Percentiles rank a stretch among this genome's conserved stretches.
Evolutionary conservation across 2,797 vertebrate species (phyloP).

Genomic region (Sparus aurata): DNA sequence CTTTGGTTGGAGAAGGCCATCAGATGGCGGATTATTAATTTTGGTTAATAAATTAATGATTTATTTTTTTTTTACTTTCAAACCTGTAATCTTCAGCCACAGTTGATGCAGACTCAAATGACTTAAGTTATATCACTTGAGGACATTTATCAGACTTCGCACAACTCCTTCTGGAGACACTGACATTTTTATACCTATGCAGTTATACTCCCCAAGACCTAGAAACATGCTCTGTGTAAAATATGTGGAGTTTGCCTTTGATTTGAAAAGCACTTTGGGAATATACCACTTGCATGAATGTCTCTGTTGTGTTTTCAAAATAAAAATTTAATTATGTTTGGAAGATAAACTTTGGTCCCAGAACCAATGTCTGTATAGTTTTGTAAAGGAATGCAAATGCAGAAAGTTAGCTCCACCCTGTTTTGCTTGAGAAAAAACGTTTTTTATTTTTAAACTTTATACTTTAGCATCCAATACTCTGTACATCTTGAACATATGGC

Average conservation of each 20-base stretch:
- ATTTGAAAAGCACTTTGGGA: not conserved
- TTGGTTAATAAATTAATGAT: not conserved
- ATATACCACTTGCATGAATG: not conserved
- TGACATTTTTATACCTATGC: not conserved
- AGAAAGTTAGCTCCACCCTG: no score
- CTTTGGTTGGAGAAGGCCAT: not conserved
- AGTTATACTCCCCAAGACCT: not conserved
- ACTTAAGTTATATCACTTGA: not conserved
- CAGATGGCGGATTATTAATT: not conserved
- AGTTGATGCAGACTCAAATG: not conserved
- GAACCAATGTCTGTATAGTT: not conserved
- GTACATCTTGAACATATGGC: no score
- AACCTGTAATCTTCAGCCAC: not conserved
- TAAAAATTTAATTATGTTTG: not conserved
- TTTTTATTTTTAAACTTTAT: no score
- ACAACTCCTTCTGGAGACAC: not conserved
- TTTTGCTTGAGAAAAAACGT: no score
- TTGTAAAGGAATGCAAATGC: no score
- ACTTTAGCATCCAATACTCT: no score
- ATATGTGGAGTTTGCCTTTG: not conserved
- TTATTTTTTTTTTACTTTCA: not conserved
- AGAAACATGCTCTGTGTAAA: not conserved
- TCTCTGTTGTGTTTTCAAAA: not conserved
- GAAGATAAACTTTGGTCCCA: not conserved
- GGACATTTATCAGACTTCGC: not conserved